phyloP scores from a whole-genome alignment of 1,140 invertebrate genomes.

The Ceratina calcarata region DNA sequence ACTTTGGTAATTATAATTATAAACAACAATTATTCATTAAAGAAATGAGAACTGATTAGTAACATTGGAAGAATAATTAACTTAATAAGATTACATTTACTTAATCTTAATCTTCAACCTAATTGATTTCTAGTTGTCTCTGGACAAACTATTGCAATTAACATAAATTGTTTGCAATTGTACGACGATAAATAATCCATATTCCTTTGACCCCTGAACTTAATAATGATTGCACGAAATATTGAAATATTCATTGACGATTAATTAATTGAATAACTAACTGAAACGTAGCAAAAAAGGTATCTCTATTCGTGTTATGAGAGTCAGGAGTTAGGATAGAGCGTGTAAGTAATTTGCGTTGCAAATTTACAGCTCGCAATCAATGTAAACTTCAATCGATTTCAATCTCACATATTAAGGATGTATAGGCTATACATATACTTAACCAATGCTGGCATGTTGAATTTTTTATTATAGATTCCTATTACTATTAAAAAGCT shows the following conservation, averaged over 20 bases:
- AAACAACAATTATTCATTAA: too few relatives aligned
- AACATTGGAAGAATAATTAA: too few relatives aligned
- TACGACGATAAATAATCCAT: background rate
- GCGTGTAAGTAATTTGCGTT: background rate
- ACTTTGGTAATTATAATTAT: too few relatives aligned
- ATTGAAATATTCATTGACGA: background rate
- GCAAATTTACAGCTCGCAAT: background rate
- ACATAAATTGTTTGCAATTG: conserved; percentile 7
- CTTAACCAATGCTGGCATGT: too few relatives aligned
- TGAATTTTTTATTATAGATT: too few relatives aligned
- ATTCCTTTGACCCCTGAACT: conserved; percentile 8
- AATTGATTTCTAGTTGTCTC: background rate
- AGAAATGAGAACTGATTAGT: too few relatives aligned
- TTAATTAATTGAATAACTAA: conserved; percentile 34
- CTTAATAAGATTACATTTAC: too few relatives aligned
- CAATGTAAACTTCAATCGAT: background rate
- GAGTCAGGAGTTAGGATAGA: background rate
- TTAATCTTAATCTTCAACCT: too few relatives aligned
- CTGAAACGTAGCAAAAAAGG: background rate
- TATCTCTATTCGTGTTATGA: background rate
- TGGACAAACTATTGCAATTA: background rate
- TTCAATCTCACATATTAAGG: too few relatives aligned
- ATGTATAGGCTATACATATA: too few relatives aligned
- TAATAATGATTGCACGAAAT: background rate
- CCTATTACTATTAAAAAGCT: too few relatives aligned